Evolutionary conservation across 2,888 invertebrate genomes (phyloP).

Genomic region (Scaptomyza parva): DNA sequence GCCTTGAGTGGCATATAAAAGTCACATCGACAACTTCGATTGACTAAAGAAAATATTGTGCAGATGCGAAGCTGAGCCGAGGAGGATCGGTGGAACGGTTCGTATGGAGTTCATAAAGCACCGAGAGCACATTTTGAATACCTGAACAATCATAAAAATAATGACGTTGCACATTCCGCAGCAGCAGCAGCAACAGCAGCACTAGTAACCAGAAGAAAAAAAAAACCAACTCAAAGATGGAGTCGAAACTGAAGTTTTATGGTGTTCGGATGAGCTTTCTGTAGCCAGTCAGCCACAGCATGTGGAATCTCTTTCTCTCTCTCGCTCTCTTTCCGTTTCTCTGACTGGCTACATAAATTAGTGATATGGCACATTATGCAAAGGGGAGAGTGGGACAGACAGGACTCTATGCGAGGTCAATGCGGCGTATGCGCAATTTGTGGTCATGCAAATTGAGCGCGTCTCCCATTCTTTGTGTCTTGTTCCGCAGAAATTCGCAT

Average conservation of each 20-base stretch:
- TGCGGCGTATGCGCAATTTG: conserved; percentile 76
- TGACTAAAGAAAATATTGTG: conserved; percentile 78
- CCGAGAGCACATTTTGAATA: conserved; percentile 75
- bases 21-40: conserved; percentile 79
- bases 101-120: conserved; percentile 61
- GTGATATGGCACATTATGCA: conserved; percentile 77
- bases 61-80: conserved; percentile 22
- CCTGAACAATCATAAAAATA: conserved; percentile 83
- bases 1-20: conserved; percentile 76
- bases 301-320: conserved; percentile 18
- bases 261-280: conserved; percentile 43
- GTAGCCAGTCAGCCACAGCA: conserved; percentile 63
- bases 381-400: conserved; percentile 1
- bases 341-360: conserved; percentile 66
- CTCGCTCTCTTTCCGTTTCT: background rate
- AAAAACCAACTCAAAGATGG: conserved; percentile 12
- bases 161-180: conserved; percentile 84
- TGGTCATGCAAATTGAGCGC: conserved; percentile 50
- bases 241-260: conserved; percentile 18
- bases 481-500: conserved; percentile 73
- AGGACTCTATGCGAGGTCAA: conserved; percentile 58
- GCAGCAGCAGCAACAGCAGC: conserved; percentile 49
- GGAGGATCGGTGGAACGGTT: conserved; percentile 26
- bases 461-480: conserved; percentile 2
- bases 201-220: conserved; percentile 23